Evolutionary conservation across 2,888 invertebrate genomes (phyloP), one percentile per base, ranked within the genome.

Genomic region (Pecten maximus): DNA sequence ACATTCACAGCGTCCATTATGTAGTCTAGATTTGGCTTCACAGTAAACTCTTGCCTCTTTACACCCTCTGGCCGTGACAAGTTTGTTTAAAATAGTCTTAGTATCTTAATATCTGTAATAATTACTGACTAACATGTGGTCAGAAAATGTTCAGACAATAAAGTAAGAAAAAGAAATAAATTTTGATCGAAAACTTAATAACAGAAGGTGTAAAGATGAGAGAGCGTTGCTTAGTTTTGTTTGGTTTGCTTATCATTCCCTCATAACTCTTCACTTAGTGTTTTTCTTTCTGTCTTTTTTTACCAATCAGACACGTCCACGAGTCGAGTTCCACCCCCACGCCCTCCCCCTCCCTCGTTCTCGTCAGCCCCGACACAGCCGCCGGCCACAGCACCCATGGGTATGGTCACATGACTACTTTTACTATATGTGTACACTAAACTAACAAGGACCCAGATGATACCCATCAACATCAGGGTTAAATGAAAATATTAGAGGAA

Each of bases 321-420:
- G 88, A 89, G 87, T 90, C 50, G 87, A 54, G 89, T 91, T 19
- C 90, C 91, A 88, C 91, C 89, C 87, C 92, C 94, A 50, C 92
- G 94, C 44, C 95, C 94, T 60, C 95, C 95, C 87, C 94, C 94
- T 40, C 94, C 94, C 74, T 90, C 92, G 54, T 91, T 93, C 48
- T 91, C 94, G 35, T 91, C 93, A 87, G 92, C 93, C 50, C 91
- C 93, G 87, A 91, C 93, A 88, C 92, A 93, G 89, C 90, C 88
- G 88, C 92, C 92, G 74, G 88, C 91, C 40, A 40, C 91, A 87
- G 86, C 89, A 87, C 90, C 89, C 89, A 28, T 90, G 89, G 87
- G 54, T 91, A 88, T 91, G 91, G 74, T 91, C 88, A 40, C 35
- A 54, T 54, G 54, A 54, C 54, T 23, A 15, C 12, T 54, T 54